phyloP scores from a whole-genome alignment of 1,140 invertebrate species.

The Zaprionus davidi region DNA sequence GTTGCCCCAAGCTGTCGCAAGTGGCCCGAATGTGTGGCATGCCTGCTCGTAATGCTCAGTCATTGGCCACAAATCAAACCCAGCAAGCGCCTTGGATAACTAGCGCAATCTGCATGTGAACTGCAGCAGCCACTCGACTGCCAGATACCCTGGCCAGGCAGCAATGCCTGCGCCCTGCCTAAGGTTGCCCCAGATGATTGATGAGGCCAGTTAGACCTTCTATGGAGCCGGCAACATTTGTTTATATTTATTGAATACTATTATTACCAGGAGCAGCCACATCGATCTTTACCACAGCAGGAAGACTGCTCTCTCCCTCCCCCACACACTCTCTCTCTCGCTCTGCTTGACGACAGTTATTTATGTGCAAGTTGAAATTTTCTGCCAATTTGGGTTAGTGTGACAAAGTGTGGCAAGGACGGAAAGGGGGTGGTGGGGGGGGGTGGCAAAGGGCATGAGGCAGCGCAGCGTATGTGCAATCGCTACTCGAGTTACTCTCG shows the following conservation, averaged over 20 bases:
- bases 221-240: no score
- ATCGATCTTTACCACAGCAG: not conserved
- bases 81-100: not conserved
- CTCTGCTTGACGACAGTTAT: constrained; percentile 1
- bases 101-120: constrained; percentile 15
- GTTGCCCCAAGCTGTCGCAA: constrained; percentile 29
- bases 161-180: no score
- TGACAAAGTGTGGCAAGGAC: not conserved
- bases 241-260: not conserved
- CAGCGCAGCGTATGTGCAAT: constrained; percentile 20
- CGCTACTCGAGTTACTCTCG: constrained; percentile 39
- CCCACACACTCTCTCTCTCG: not conserved
- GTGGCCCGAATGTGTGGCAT: constrained; percentile 20
- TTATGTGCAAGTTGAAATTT: constrained; percentile 29
- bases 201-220: not conserved
- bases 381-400: constrained; percentile 40
- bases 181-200: not conserved
- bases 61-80: constrained; percentile 27
- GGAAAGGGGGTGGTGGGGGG: not conserved
- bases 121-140: not conserved
- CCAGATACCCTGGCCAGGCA: constrained; percentile 1
- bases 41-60: constrained; percentile 27
- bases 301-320: not conserved
- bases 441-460: constrained; percentile 27
- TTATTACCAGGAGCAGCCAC: not conserved